Conservation (phyloP, 2,113 vertebrate species). For the Quiscalus mexicanus region DNA sequence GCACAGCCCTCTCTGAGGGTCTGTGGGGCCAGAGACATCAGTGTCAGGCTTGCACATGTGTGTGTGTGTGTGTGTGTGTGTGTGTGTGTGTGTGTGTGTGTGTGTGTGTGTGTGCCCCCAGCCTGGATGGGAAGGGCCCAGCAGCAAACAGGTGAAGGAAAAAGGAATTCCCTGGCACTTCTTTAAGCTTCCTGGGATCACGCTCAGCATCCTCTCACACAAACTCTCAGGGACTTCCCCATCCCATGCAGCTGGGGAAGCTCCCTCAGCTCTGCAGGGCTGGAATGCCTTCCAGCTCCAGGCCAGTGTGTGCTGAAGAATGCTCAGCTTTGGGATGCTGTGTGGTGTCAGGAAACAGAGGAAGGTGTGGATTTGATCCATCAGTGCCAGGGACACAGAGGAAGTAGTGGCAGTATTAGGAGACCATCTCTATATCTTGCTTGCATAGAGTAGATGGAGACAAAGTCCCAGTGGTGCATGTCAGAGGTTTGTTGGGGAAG, state of each 20-base stretch:
- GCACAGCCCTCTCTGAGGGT: background rate
- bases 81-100: no score
- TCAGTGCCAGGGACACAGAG: background rate
- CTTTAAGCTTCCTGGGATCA: background rate
- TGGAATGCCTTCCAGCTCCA: background rate
- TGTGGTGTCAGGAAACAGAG: background rate
- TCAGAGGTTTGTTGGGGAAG: no score
- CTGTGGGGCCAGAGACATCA: background rate
- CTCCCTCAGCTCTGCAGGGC: background rate
- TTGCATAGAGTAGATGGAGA: background rate
- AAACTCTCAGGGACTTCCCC: background rate
- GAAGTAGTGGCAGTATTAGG: background rate
- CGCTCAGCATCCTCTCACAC: fast-evolving
- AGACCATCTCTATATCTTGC: background rate
- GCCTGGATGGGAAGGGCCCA: background rate
- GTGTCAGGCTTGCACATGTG: background rate
- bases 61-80: background rate
- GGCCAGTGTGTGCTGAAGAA: background rate
- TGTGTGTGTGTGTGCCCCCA: background rate
- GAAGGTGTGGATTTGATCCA: background rate
- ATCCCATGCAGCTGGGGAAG: background rate
- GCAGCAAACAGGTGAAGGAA: background rate
- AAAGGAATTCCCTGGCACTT: background rate
- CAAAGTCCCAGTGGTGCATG: no score
- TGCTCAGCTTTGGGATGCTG: background rate